Base-by-base conservation (phyloP, 2,888 invertebrate species). In the Lydus trimaculatus region DNA sequence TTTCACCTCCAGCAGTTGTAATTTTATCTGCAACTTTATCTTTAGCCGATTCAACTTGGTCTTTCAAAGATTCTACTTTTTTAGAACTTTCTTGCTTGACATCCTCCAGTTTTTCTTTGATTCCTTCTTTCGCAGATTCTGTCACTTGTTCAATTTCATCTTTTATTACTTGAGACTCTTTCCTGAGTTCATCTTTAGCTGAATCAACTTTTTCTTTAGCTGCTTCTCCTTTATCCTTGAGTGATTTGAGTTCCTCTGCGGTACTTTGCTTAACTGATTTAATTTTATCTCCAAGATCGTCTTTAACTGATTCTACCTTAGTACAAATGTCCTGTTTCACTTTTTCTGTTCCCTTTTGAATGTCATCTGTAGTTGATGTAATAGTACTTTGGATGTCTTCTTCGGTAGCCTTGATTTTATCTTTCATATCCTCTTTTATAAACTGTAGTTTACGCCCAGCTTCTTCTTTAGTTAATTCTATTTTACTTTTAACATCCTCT, bases 1-100 rank as follows among this genome's bases (percentile, higher is more conserved):
- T 39, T 39, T 39, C 5, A 15, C 87, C 86, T 60, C 76, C 65
- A 1, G 75, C 31, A 28, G 6, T 76, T 39, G 77, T 73, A 65
- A 79, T 3, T 5, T 15, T 17, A 52, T 66, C 65, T 17, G 58
- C 56, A 8, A 72, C 59, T 20, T 70, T 66, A 23, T 72, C 67
- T 65, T 69, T 66, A 15, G 61, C 58, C 15, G 71, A 68, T 64
- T 15, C 28, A n/a, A 62, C 64, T 0, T 64, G 58, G 58, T 23
- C 13, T 20, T 17, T 11, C 5, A 25, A 2, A 39, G 25, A 25
- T 3, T 56, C 56, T 65, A 31, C 3, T 5, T 56, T 31, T 58
- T 58, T 13, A 33, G 20, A n/a, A 52, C 8, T 48, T 39, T 61
- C 56, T 39, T 28, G 58, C 2, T 25, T 23, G 9, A 9, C 25